These are phyloP conservation scores for western clawed frog (Xenopus tropicalis) DNA, from an alignment of 2,113 vertebrate species.

Conservation along the genomic window UCB_Xtro_10.0 CM004446.2:54805001-54805500, in stretches of 20 bases:
- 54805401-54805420: constrained; percentile 35
- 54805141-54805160: constrained; percentile 27
- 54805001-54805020: constrained; percentile 47
- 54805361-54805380: constrained; percentile 45
- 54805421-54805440: constrained; percentile 38
- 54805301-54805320: constrained; percentile 35
- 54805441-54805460: constrained; percentile 41
- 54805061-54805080: constrained; percentile 27
- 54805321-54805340: constrained; percentile 23
- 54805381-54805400: constrained; percentile 30
- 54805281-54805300: too few relatives aligned
- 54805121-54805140: constrained; percentile 46
- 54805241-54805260: constrained; percentile 48
- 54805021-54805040: constrained; percentile 32
- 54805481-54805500: constrained; percentile 50
- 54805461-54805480: constrained; percentile 46
- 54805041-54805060: constrained; percentile 19
- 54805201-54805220: constrained; percentile 35
- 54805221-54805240: constrained; percentile 30
- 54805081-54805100: constrained; percentile 40
- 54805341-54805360: constrained; percentile 31
- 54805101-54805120: constrained; percentile 30
- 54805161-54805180: constrained; percentile 29
- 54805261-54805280: constrained; percentile 14
- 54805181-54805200: constrained; percentile 25